A percentile compares a stretch with the other conserved stretches of the same genome.
phyloP scores from a whole-genome alignment of 2,113 vertebrate species.

The Anthoscopus minutus region DNA sequence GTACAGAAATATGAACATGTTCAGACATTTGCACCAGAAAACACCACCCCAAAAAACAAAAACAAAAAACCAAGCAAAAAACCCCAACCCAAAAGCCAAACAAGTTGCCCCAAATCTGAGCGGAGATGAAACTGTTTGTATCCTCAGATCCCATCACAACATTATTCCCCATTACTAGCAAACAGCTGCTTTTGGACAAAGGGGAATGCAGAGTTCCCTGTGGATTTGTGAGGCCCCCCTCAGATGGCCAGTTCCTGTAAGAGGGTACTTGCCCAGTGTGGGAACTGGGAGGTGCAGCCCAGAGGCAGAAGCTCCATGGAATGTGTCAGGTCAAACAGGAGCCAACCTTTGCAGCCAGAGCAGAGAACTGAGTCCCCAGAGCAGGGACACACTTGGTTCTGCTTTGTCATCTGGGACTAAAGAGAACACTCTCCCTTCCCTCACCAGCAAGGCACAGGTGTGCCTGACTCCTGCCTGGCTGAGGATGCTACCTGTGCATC shows the following conservation, averaged over 20 bases:
- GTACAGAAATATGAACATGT: neutral
- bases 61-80: neutral
- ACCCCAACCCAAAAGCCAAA: neutral
- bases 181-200: neutral
- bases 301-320: neutral
- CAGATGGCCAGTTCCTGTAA: neutral
- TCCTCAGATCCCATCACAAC: neutral
- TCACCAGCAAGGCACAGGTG: neutral
- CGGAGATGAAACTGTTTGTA: neutral
- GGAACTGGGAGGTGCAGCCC: neutral
- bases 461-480: neutral
- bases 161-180: neutral
- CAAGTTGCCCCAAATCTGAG: neutral
- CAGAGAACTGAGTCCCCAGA: neutral
- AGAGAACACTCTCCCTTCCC: neutral
- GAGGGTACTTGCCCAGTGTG: neutral
- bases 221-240: neutral
- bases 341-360: neutral
- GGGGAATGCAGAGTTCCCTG: neutral
- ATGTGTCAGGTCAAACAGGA: neutral
- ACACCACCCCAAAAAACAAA: neutral
- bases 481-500: neutral
- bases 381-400: neutral
- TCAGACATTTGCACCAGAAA: neutral
- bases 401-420: neutral